Evolutionary conservation across 2,113 vertebrate species (phyloP).

Genomic region (Chlamydotis undulata): DNA sequence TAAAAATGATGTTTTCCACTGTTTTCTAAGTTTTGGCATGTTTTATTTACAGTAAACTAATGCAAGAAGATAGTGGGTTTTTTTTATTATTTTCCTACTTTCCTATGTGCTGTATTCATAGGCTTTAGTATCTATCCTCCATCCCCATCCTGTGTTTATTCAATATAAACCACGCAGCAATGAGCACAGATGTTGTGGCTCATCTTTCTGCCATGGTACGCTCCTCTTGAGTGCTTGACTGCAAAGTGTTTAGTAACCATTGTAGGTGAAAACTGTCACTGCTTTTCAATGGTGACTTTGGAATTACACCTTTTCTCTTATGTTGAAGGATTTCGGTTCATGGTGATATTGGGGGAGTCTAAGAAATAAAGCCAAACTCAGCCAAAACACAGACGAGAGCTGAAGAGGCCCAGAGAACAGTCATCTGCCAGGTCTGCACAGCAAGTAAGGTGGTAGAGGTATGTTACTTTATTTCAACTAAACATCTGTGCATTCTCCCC

Average conservation of each 20-base stretch:
- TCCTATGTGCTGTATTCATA: neutral
- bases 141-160: neutral
- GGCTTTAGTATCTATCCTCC: neutral
- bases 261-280: neutral
- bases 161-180: neutral
- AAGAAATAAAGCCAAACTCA: neutral
- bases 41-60: slow-evolving; percentile 10
- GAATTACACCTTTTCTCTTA: neutral
- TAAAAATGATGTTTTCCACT: neutral
- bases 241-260: neutral
- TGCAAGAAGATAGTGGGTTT: neutral
- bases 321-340: neutral
- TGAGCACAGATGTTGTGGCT: rapidly evolving
- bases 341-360: neutral
- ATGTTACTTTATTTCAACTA: neutral
- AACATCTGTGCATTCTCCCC: neutral
- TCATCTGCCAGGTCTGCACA: neutral
- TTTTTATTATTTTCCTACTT: neutral
- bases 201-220: neutral
- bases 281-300: neutral
- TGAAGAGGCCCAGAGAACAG: neutral
- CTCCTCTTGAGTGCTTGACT: neutral
- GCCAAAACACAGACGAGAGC: neutral
- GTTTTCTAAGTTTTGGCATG: neutral
- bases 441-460: neutral